These are phyloP conservation scores for Chrosomus eos DNA, from an alignment of 2,797 vertebrate species.

Conservation along the genomic window DNA sequence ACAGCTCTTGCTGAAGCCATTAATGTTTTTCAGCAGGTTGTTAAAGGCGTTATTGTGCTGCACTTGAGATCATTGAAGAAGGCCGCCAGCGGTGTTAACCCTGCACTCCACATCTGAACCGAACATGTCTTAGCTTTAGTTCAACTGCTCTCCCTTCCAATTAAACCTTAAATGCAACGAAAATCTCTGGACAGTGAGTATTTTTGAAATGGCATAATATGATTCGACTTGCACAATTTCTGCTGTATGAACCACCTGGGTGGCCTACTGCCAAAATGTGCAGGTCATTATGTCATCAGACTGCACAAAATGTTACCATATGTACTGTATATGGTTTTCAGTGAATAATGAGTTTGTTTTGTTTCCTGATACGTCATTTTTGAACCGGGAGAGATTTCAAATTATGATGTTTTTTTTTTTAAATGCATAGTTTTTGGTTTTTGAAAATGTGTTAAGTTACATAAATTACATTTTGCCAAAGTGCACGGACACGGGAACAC, in stretches of 20 bases:
- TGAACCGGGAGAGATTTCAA: too few relatives aligned
- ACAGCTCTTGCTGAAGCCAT: constrained; percentile 45
- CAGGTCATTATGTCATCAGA: neutral
- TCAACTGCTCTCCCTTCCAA: constrained; percentile 18
- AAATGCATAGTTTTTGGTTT: neutral
- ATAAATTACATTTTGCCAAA: too few relatives aligned
- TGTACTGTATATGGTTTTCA: neutral
- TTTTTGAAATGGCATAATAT: constrained; percentile 4
- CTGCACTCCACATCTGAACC: constrained; percentile 27
- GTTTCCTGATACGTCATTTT: too few relatives aligned
- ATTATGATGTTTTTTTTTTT: too few relatives aligned
- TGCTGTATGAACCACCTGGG: too few relatives aligned
- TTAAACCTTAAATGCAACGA: constrained; percentile 20
- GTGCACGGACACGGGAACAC: too few relatives aligned
- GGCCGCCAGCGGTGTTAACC: constrained; percentile 23
- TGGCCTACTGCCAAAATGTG: neutral
- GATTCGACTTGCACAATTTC: neutral
- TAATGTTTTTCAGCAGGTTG: constrained; percentile 50
- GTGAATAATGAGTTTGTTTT: neutral
- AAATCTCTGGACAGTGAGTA: neutral
- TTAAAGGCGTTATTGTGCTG: constrained; percentile 49
- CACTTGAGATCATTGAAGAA: constrained; percentile 38
- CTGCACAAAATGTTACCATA: neutral
- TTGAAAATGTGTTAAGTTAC: neutral
- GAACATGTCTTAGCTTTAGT: constrained; percentile 18